Conservation (phyloP, 1,140 invertebrate species). For the Pseudomyrmex pallidus region DNA sequence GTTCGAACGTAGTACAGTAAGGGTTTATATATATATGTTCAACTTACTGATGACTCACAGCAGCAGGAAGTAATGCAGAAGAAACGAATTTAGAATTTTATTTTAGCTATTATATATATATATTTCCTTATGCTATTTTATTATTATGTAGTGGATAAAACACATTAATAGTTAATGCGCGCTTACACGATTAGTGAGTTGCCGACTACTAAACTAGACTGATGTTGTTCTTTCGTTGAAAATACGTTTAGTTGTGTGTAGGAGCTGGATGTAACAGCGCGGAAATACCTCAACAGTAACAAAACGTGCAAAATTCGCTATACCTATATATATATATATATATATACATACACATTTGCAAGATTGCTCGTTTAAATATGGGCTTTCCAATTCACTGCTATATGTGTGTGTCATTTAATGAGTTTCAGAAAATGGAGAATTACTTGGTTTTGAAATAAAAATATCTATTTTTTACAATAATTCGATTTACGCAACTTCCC, state of each 20-base stretch:
- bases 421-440: not conserved
- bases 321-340: not conserved
- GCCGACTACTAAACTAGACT: not conserved
- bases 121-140: constrained; percentile 5
- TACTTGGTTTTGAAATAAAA: not conserved
- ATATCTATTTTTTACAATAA: not conserved
- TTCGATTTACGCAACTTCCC: not conserved
- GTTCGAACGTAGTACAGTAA: constrained; percentile 32
- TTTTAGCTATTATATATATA: not conserved
- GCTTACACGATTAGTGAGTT: constrained; percentile 1
- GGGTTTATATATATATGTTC: not conserved
- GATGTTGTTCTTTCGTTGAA: not conserved
- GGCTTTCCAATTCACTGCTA: not conserved
- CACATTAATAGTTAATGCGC: constrained; percentile 11
- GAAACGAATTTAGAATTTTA: constrained; percentile 10
- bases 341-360: not conserved
- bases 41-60: constrained; percentile 32
- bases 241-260: constrained; percentile 4
- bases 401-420: not conserved
- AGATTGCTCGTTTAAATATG: not conserved
- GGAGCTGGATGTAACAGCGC: not conserved
- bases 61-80: constrained; percentile 2
- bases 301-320: constrained; percentile 9
- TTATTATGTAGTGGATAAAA: constrained; percentile 25
- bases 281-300: constrained; percentile 22